phyloP scores from a whole-genome alignment of 1,140 invertebrate genomes.

The Eciton burchellii region DNA sequence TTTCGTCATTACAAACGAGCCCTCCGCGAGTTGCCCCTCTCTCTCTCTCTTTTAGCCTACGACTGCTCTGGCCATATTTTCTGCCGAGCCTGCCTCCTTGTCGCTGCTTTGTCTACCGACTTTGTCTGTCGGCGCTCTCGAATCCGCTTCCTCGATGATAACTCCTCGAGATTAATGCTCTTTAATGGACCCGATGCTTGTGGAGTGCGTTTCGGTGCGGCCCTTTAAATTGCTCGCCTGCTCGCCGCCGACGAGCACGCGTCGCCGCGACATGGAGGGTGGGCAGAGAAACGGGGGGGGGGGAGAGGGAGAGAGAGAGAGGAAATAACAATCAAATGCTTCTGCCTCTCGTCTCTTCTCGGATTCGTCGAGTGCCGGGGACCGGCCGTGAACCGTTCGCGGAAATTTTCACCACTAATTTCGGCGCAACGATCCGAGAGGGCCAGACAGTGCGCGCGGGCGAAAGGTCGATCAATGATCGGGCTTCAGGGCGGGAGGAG shows the following conservation, averaged over 20 bases:
- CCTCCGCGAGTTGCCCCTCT: slow-evolving; percentile 46
- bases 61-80: slow-evolving; percentile 5
- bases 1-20: slow-evolving; percentile 78
- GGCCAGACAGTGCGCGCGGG: neutral
- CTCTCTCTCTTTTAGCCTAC: slow-evolving; percentile 15
- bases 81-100: slow-evolving; percentile 71
- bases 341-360: neutral
- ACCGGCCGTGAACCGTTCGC: slow-evolving; percentile 21
- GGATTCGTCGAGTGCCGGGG: neutral
- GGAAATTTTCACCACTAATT: slow-evolving; percentile 52
- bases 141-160: slow-evolving; percentile 67
- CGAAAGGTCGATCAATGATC: slow-evolving; percentile 50
- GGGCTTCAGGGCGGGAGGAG: neutral
- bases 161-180: slow-evolving; percentile 73
- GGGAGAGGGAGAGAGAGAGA: slow-evolving; percentile 4
- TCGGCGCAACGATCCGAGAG: slow-evolving; percentile 40
- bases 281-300: too few relatives aligned
- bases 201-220: slow-evolving; percentile 42
- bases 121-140: slow-evolving; percentile 35
- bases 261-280: neutral
- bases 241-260: slow-evolving; percentile 35
- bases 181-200: slow-evolving; percentile 70
- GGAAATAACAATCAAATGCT: slow-evolving; percentile 56
- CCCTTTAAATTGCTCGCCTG: slow-evolving; percentile 43
- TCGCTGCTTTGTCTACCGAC: slow-evolving; percentile 64